Percentiles rank a stretch among this genome's conserved stretches.
Conservation (phyloP, 2,113 vertebrate species). For the Procapra przewalskii region DNA sequence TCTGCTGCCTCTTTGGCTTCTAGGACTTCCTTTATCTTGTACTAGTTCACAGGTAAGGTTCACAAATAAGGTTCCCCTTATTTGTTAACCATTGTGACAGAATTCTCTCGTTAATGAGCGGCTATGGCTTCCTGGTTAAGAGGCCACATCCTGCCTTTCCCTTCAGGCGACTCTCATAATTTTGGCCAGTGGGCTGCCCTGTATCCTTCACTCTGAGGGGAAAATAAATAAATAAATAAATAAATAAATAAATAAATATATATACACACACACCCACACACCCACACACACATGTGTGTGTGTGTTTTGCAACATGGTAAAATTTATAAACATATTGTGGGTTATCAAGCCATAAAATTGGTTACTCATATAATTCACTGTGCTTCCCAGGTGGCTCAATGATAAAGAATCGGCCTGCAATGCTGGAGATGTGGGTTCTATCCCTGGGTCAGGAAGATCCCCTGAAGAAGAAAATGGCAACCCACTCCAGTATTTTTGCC, state of each 20-base stretch:
- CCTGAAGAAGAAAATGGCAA: neutral
- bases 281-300: rapidly evolving
- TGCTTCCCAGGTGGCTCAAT: neutral
- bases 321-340: neutral
- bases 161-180: neutral
- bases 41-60: neutral
- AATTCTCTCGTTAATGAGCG: neutral
- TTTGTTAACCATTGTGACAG: neutral
- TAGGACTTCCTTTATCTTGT: neutral
- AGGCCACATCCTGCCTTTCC: neutral
- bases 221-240: neutral
- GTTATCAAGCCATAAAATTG: neutral
- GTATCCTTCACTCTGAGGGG: neutral
- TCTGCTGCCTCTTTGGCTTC: neutral
- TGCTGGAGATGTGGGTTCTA: neutral
- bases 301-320: neutral
- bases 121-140: neutral
- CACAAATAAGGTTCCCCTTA: neutral
- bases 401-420: neutral
- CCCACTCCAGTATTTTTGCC: neutral
- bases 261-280: no score
- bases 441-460: neutral
- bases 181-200: neutral
- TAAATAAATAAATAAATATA: no score
- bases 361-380: neutral